These are phyloP conservation scores for Pristionchus maxplancki DNA, from an alignment of 2,888 invertebrate genomes.

Conservation along the genomic window DNA sequence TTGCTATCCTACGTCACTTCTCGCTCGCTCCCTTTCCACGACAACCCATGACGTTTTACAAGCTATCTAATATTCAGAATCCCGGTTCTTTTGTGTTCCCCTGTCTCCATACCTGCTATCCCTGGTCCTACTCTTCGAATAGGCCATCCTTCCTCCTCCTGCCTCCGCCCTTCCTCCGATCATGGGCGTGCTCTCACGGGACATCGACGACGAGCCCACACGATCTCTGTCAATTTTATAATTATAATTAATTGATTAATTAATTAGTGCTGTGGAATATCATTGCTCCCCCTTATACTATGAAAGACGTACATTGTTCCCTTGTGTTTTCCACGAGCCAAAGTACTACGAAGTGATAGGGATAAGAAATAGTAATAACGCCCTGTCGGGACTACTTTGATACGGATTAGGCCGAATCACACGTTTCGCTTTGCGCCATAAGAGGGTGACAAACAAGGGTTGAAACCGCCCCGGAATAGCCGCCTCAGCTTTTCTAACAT, in stretches of 20 bases:
- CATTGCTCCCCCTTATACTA: no score
- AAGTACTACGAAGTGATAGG: not conserved
- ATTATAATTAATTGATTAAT: not conserved
- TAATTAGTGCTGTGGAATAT: no score
- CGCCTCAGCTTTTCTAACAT: not conserved
- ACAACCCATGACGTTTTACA: no score
- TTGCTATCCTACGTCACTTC: no score
- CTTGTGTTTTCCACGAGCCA: not conserved
- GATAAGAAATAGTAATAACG: not conserved
- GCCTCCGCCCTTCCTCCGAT: not conserved
- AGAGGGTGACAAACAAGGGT: not conserved
- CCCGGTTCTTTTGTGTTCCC: not conserved
- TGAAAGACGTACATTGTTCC: no score
- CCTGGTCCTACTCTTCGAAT: not conserved
- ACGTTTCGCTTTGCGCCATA: not conserved
- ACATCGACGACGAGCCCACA: conserved; percentile 11
- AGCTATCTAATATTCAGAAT: no score
- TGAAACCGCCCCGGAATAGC: not conserved
- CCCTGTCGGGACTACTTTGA: not conserved
- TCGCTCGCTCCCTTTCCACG: no score
- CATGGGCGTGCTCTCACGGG: conserved; percentile 35
- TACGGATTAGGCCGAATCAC: not conserved
- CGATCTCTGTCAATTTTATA: not conserved
- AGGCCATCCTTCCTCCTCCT: not conserved
- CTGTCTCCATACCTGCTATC: not conserved